phyloP scores from a whole-genome alignment of 53 echinoderm and acorn worm genomes.

The Patiria pectinifera region DNA sequence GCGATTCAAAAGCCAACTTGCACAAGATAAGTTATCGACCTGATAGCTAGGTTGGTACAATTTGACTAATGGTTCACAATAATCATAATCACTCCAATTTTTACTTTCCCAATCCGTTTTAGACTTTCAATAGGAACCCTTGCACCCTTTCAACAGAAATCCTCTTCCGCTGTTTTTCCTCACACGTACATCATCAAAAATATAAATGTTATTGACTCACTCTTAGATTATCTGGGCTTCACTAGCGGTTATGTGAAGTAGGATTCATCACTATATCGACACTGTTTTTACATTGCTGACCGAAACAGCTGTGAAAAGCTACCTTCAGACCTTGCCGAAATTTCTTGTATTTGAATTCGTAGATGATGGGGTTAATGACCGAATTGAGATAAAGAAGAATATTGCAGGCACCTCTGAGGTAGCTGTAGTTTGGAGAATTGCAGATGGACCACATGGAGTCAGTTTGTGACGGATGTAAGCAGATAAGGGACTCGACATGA shows the following conservation, averaged over 20 bases:
- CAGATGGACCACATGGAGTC: background rate
- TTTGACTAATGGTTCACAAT: too few species aligned
- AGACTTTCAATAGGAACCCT: too few species aligned
- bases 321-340: slow-evolving; percentile 25
- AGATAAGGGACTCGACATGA: background rate
- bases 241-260: background rate
- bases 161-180: too few species aligned
- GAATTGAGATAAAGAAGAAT: slow-evolving; percentile 30
- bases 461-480: background rate
- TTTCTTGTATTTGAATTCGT: slow-evolving; percentile 53
- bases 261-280: background rate
- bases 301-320: background rate
- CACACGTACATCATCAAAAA: too few species aligned
- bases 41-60: too few species aligned
- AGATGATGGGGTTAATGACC: slow-evolving; percentile 44
- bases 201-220: too few species aligned
- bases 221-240: too few species aligned
- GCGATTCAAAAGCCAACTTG: too few species aligned
- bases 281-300: background rate
- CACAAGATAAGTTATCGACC: too few species aligned
- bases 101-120: too few species aligned
- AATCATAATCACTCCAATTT: too few species aligned
- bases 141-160: too few species aligned
- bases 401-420: background rate
- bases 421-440: background rate